Evolutionary conservation across 2,113 vertebrate genomes (phyloP).

Genomic region (human (Homo sapiens)): GRCh38 chr2:236642001-236642500

Average conservation of each 20-base stretch:
- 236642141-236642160: accelerated
- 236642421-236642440: background rate
- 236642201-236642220: accelerated
- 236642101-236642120: accelerated
- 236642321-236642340: accelerated
- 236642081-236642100: background rate
- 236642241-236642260: background rate
- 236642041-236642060: background rate
- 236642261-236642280: background rate
- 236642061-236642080: accelerated
- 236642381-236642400: background rate
- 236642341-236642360: background rate
- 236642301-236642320: background rate
- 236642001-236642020: accelerated
- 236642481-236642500: background rate
- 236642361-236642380: background rate
- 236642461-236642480: background rate
- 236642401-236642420: accelerated
- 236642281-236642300: background rate
- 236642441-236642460: background rate
- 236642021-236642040: accelerated
- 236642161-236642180: accelerated
- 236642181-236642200: background rate
- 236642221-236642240: accelerated
- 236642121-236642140: accelerated